Base-by-base conservation (phyloP, 2,888 invertebrate genomes). In the Rotaria sp. region DNA sequence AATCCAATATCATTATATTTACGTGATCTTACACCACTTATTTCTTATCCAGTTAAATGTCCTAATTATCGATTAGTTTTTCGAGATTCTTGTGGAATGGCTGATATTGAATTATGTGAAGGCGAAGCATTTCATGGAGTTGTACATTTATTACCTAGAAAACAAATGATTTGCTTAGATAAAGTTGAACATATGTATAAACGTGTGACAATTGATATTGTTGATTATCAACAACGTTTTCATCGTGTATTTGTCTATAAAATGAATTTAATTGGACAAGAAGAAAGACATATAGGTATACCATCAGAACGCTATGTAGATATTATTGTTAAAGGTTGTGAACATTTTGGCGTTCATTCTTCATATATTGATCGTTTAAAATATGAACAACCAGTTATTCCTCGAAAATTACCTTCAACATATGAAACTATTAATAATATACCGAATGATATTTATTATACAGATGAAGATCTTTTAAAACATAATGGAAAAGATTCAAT, bases 251-350 rank as follows among this genome's bases (percentile, higher is more conserved):
- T 45, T n/a, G 80, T 45, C 4, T 80, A 80, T 45, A 41, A 80
- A 45, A 80, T 80, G 45, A 67, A 30, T 67, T 21, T 35, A 67
- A 35, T 35, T 67, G 45, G 45, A 80, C 45, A 45, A 13, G 0
- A 41, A 45, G 45, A 80, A 41, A 26, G 26, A 80, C 24, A 10
- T 45, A 26, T 13, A 2, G 10, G 45, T 80, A 13, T 45, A 41
- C 80, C 80, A 80, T 80, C 80, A 10, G 80, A 80, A 80, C 80
- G 80, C 13, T 80, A 80, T 45, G 1, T 80, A 45, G 80, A 80
- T 80, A 35, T 80, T 41, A 80, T 80, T 80, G n/a, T 80, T n/a
- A 80, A 80, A 80, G 80, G 80, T n/a, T 80, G 80, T 45, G 80
- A 80, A 45, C 45, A 80, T n/a, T 80, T 45, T 80, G 24, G 41